These are phyloP conservation scores for Mantis religiosa DNA, from an alignment of 2,888 invertebrate genomes.

Conservation along the genomic window DNA sequence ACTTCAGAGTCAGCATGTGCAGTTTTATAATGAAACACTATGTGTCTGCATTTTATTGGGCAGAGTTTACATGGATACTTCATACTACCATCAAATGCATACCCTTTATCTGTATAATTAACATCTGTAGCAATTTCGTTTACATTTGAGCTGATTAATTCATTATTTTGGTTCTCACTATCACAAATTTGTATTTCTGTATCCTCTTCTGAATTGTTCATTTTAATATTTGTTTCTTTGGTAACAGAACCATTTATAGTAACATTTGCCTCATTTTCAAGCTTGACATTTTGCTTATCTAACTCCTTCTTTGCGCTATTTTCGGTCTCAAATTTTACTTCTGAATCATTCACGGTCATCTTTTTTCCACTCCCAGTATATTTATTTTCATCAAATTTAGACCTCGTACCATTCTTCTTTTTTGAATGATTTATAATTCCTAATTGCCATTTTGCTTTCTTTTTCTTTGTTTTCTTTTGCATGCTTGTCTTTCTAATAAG, in stretches of 20 bases:
- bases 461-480: constrained; percentile 37
- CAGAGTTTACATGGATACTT: constrained; percentile 59
- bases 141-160: not conserved
- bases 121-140: not conserved
- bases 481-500: not conserved
- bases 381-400: not conserved
- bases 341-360: not conserved
- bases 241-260: not conserved
- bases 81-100: constrained; percentile 33
- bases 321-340: not conserved
- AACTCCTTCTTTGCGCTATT: not conserved
- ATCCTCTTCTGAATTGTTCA: not conserved
- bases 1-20: constrained; percentile 62
- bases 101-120: not conserved
- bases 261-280: not conserved
- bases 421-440: constrained; percentile 32
- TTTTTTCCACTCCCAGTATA: not conserved
- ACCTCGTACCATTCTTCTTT: constrained; percentile 15
- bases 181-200: not conserved
- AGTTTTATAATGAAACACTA: constrained; percentile 63
- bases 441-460: constrained; percentile 38
- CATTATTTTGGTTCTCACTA: not conserved
- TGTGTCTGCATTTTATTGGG: constrained; percentile 53
- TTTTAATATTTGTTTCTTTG: not conserved
- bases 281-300: not conserved